Evolutionary conservation across 2,888 invertebrate species (phyloP).

Genomic region (Aphelenchoides bicaudatus): DNA sequence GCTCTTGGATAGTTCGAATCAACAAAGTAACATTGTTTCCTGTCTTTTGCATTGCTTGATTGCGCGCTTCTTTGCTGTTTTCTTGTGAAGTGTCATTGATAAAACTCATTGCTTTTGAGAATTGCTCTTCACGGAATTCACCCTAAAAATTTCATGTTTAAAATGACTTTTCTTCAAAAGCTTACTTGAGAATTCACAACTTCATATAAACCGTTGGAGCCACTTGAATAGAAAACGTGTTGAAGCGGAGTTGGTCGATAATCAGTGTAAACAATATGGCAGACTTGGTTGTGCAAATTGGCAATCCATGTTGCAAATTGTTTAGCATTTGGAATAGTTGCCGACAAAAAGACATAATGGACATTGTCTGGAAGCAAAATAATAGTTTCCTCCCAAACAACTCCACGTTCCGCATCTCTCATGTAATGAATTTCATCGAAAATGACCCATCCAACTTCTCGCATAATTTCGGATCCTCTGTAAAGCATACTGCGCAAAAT

Average conservation of each 20-base stretch:
- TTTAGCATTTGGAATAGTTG: conserved; percentile 96
- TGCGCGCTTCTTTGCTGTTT: conserved; percentile 8
- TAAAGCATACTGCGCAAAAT: conserved; percentile 97
- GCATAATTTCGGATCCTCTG: conserved; percentile 93
- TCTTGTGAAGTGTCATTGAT: background rate
- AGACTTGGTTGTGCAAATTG: conserved; percentile 69
- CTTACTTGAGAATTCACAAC: conserved; percentile 65
- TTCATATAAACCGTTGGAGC: conserved; percentile 87
- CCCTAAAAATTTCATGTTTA: conserved; percentile 67
- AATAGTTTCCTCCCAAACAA: conserved; percentile 98
- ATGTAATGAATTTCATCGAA: conserved; percentile 99
- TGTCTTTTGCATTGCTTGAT: conserved; percentile 64
- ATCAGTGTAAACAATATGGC: conserved; percentile 98
- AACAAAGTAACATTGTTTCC: conserved; percentile 82
- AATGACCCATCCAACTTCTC: conserved; percentile 98
- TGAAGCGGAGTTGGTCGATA: conserved; percentile 93
- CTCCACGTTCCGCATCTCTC: conserved; percentile 97
- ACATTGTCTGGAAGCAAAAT: conserved; percentile 95
- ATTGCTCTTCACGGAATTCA: conserved; percentile 92
- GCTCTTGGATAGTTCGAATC: conserved; percentile 96
- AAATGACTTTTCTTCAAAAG: background rate
- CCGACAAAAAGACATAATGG: conserved; percentile 95
- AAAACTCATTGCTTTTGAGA: conserved; percentile 85
- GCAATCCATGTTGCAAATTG: conserved; percentile 69
- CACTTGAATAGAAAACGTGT: conserved; percentile 94